These are phyloP conservation scores for Prunella fulvescens DNA, from an alignment of 2,113 vertebrate genomes.

Conservation along the genomic window DNA sequence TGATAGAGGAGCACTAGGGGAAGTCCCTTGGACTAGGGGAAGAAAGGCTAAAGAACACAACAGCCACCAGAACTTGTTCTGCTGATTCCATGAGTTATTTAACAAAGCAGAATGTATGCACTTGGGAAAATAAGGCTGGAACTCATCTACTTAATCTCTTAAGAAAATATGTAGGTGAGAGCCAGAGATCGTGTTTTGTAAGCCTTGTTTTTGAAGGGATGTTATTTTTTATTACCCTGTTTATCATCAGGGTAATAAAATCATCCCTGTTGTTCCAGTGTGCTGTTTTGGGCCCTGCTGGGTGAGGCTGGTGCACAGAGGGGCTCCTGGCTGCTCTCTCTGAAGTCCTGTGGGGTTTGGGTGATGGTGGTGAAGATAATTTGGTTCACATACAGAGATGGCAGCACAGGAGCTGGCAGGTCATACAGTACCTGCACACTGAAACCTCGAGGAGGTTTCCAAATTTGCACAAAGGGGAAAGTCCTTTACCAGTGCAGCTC, in stretches of 20 bases:
- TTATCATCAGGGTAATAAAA: background rate
- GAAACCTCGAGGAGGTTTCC: background rate
- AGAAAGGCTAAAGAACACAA: background rate
- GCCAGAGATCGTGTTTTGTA: background rate
- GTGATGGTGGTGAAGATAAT: background rate
- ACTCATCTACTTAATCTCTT: background rate
- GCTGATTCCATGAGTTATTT: background rate
- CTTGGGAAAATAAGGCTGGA: background rate
- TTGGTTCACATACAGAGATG: background rate
- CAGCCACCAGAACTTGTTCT: background rate
- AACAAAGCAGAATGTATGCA: background rate
- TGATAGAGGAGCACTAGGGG: background rate
- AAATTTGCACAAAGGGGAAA: background rate
- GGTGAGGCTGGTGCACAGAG: background rate
- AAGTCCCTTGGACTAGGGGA: background rate
- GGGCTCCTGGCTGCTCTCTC: rapidly evolving
- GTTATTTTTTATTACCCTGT: background rate
- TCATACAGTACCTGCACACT: background rate
- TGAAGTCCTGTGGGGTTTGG: background rate
- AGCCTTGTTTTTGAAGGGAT: background rate
- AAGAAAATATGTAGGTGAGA: background rate
- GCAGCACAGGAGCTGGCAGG: background rate
- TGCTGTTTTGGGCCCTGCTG: background rate
- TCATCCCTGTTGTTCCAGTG: background rate
- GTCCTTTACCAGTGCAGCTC: background rate